These are phyloP conservation scores for Potamarius usumacintae DNA, from an alignment of 2,113 vertebrate genomes.

Conservation along the genomic window DNA sequence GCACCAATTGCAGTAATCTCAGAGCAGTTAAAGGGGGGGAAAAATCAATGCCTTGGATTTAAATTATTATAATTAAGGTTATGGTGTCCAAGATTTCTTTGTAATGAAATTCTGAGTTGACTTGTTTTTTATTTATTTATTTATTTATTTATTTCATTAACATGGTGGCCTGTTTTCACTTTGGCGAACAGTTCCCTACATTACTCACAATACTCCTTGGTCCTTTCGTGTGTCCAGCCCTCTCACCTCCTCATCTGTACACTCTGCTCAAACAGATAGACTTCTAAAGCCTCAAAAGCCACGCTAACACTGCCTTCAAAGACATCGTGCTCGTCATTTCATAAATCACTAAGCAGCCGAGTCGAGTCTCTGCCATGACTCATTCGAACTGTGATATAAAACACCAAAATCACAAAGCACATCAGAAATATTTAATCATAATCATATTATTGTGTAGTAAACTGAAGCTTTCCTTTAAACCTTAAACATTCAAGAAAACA, in stretches of 20 bases:
- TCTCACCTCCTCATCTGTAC: neutral
- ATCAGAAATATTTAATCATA: neutral
- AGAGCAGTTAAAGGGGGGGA: neutral
- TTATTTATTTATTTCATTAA: neutral
- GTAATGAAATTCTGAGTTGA: neutral
- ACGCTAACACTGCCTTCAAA: neutral
- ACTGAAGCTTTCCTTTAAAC: neutral
- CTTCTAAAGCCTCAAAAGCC: neutral
- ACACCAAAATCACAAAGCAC: neutral
- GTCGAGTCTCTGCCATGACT: neutral
- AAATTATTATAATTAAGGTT: neutral
- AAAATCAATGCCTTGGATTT: neutral
- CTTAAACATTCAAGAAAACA: neutral
- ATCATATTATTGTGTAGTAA: neutral
- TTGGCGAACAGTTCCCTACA: neutral
- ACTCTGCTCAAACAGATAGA: neutral
- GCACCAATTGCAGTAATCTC: neutral
- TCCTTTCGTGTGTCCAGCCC: neutral
- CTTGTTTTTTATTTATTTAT: neutral
- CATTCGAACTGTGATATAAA: neutral
- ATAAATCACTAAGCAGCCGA: neutral
- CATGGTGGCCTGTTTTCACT: neutral
- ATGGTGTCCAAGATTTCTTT: neutral
- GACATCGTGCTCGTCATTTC: neutral
- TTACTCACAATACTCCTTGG: neutral